These are phyloP conservation scores for Trichogramma dendrolimi DNA, from an alignment of 2,888 invertebrate species.

Conservation along the genomic window DNA sequence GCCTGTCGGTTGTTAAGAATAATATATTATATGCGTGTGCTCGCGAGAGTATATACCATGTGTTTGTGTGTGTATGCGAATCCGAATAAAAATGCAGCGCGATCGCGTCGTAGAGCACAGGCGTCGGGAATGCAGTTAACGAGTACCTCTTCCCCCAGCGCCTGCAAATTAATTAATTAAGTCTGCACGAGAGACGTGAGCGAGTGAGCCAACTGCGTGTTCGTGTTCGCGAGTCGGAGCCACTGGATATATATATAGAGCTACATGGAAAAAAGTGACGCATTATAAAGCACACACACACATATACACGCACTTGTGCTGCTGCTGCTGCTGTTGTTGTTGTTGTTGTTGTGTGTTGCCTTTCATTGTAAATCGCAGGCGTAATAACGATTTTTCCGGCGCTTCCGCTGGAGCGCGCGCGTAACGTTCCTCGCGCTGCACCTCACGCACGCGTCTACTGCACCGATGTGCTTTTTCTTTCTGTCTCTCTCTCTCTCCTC, in stretches of 20 bases:
- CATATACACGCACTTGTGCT: background rate
- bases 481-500: background rate
- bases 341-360: background rate
- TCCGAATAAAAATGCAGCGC: too few relatives aligned
- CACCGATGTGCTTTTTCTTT: background rate
- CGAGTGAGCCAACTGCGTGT: background rate
- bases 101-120: too few relatives aligned
- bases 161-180: conserved; percentile 24
- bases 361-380: conserved; percentile 2
- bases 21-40: too few relatives aligned
- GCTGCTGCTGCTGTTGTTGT: conserved; percentile 3
- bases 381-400: conserved; percentile 21
- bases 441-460: background rate
- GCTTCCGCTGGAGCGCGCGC: conserved; percentile 13
- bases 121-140: too few relatives aligned
- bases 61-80: too few relatives aligned
- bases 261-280: conserved; percentile 16
- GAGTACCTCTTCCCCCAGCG: too few relatives aligned
- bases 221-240: background rate
- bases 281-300: background rate
- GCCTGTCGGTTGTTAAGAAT: too few relatives aligned
- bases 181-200: background rate
- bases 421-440: background rate
- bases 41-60: too few relatives aligned
- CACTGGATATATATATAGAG: too few relatives aligned